phyloP scores from a whole-genome alignment of 1,140 invertebrate species.

The Conopomorpha cramerella region DNA sequence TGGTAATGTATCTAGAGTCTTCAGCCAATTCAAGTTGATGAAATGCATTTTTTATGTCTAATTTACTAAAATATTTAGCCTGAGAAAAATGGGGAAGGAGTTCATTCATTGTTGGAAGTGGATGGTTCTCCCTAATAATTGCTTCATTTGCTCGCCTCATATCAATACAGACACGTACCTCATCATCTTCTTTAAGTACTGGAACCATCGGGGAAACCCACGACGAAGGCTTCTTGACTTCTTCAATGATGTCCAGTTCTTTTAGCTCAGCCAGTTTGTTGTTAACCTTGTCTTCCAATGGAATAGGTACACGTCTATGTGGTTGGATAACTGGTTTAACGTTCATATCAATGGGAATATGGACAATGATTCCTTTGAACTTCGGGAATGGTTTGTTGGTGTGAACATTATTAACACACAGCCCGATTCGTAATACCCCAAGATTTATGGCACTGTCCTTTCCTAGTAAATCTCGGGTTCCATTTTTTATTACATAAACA shows the following conservation, averaged over 20 bases:
- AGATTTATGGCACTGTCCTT: neutral
- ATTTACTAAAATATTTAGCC: neutral
- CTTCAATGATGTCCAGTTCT: neutral
- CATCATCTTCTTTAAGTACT: constrained; percentile 3
- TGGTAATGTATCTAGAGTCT: neutral
- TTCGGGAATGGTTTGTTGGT: neutral
- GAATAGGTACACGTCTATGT: neutral
- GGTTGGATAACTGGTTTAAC: neutral
- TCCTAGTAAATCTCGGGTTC: neutral
- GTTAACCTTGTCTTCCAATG: neutral
- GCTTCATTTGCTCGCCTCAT: constrained; percentile 12
- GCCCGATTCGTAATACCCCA: neutral
- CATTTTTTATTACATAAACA: too few relatives aligned
- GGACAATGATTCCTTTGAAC: neutral
- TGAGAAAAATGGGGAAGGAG: too few relatives aligned
- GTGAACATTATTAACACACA: constrained; percentile 2
- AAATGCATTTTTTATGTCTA: neutral
- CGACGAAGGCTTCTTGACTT: neutral
- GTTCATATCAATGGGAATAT: neutral
- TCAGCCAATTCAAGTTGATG: neutral
- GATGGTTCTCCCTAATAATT: constrained; percentile 10
- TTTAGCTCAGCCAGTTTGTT: neutral
- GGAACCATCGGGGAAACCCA: constrained; percentile 17
- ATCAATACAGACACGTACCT: constrained; percentile 15
- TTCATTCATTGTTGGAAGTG: neutral